Percentiles rank a stretch among this genome's conserved stretches.
These are phyloP conservation scores for Bubo scandiacus DNA, from an alignment of 2,113 vertebrate species.

Conservation along the genomic window DNA sequence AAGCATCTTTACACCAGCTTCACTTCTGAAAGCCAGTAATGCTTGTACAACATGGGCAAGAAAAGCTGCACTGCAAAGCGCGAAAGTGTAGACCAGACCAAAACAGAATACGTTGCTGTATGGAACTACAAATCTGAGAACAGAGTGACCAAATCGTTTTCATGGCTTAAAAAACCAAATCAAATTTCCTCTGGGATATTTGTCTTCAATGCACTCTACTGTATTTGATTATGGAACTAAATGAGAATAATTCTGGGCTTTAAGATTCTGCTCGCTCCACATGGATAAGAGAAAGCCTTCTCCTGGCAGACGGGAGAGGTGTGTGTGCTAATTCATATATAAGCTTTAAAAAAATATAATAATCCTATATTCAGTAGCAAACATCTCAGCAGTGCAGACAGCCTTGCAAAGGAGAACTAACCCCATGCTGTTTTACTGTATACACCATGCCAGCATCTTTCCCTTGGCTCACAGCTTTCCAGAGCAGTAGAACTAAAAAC, in stretches of 20 bases:
- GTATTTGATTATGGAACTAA: slow-evolving; percentile 26
- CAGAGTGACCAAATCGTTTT: slow-evolving; percentile 21
- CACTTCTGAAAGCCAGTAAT: neutral
- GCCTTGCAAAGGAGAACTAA: slow-evolving; percentile 61
- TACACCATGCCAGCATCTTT: slow-evolving; percentile 56
- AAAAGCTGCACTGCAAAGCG: slow-evolving; percentile 52
- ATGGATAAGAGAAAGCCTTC: slow-evolving; percentile 17
- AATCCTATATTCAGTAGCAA: slow-evolving; percentile 59
- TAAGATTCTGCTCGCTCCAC: slow-evolving; percentile 19
- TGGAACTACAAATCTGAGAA: slow-evolving; percentile 4
- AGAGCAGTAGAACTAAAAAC: slow-evolving; percentile 55
- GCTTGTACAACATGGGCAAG: slow-evolving; percentile 48
- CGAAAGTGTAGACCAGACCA: slow-evolving; percentile 7
- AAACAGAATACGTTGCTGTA: slow-evolving; percentile 7
- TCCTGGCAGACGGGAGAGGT: slow-evolving; percentile 50
- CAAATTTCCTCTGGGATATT: neutral
- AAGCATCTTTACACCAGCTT: neutral
- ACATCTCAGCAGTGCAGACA: slow-evolving; percentile 56
- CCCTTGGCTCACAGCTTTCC: slow-evolving; percentile 57
- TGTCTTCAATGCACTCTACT: slow-evolving; percentile 16
- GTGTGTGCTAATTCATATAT: slow-evolving; percentile 13
- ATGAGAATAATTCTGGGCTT: slow-evolving; percentile 28
- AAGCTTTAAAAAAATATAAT: slow-evolving; percentile 41
- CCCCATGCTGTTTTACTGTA: slow-evolving; percentile 60
- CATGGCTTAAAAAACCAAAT: slow-evolving; percentile 29